Base-by-base conservation (phyloP, 2,797 vertebrate species). In the Ataeniobius toweri region DNA sequence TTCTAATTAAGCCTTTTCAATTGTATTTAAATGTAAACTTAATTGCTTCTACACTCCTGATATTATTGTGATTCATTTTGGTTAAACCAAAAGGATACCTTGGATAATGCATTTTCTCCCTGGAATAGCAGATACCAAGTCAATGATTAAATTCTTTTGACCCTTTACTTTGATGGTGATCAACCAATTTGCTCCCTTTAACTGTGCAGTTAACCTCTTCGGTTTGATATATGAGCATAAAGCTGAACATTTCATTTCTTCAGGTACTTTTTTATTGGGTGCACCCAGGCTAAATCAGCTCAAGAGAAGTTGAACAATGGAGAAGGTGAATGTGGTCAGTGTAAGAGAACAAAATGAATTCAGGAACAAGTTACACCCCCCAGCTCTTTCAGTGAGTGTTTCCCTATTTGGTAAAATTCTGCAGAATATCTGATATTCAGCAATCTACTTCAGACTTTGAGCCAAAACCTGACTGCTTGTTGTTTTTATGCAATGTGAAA, bases 401-500 rank as follows among this genome's bases (percentile, higher is more conserved):
- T 65, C 73, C 28, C 28, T 44, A 44, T 79, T 26, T 72, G 9
- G 12, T 75, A 2, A 41, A 12, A 67, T 69, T 77, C 39, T 65
- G n/a, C 14, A 79, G 48, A 28, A 48, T 63, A 69, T 73, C 51
- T 20, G 6, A 71, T 72, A 74, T 78, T 84, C 75, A 24, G 22
- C 16, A 24, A 73, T 73, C 46, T 74, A 48, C 50, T 46, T 48
- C 61, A 61, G 69, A 51, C 51, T 65, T 44, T 79, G 50, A 28
- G 16, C 70, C 44, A 24, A 61, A 44, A 50, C 63, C 65, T 36
- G 10, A 44, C 31, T 75, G 53, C 55, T 50, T 26, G n/a, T 26
- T 72, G 58, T 76, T 80, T 85, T 71, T 84, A 53, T 76, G 67
- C 73, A 44, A 73, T 69, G 1, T 74, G 56, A 16, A 63, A 73